Evolutionary conservation across 2,113 vertebrate genomes (phyloP), one percentile per base, ranked within the genome.

Genomic region (Microtus ochrogaster): DNA sequence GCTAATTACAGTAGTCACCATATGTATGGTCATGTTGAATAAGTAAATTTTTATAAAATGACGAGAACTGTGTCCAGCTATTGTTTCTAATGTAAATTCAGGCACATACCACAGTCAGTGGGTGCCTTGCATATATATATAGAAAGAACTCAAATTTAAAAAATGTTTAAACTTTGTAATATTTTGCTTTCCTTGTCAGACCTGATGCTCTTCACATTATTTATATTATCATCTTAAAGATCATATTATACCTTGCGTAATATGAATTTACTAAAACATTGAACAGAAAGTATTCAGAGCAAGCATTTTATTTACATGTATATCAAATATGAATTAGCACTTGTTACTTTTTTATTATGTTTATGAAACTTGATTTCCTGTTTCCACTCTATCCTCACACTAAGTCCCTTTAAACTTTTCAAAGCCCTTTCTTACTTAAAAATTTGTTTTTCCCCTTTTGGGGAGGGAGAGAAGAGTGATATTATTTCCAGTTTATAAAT

Each of bases 101-200:
- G n/a, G 12, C 12, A 33, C 28, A 52, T 39, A 21, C 13, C 21
- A 65, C 10, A 90, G 24, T 90, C 24, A 63, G 84, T 36, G 44
- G 90, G 10, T 14, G 16, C 47, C 19, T 93, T 88, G 36, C 16
- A 68, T 24, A 95, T 82, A 95, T 82, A 65, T 73, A 12, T 87
- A 81, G 22, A 94, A 92, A 91, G n/a, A 94, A 61, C 61, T 90
- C 72, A 95, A 95, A 93, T 72, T 49, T 68, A 73, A 93, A 82
- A 94, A 95, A 73, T 88, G 22, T 61, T 70, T 94, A 83, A 63
- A 49, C 52, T 36, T 88, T 91, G 88, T 52, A 55, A 95, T 85
- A 49, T 72, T 94, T 81, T 17, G 47, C 39, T 41, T 66, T 84
- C 61, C 24, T 68, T 91, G 26, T 92, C 77, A 97, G 22, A 4